Base-by-base conservation (phyloP, 2,888 invertebrate genomes). In the Hemithea aestivaria region DNA sequence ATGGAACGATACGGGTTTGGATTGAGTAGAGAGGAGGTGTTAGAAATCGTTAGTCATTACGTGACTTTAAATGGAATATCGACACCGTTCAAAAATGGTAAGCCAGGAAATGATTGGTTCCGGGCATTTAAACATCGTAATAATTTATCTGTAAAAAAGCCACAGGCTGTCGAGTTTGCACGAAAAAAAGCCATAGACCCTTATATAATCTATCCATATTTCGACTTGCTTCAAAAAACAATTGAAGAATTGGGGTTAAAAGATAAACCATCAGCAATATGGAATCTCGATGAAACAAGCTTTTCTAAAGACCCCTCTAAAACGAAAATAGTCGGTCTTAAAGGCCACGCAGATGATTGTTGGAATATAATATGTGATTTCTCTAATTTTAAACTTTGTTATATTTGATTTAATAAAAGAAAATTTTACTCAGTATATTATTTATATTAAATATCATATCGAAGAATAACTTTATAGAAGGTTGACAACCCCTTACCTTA, bases 1-100 rank as follows among this genome's bases (percentile, higher is more conserved):
- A 59, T 66, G 55, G 62, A 66, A 38, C 53, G 46, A 47, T 48
- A 56, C 42, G 71, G 65, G 6, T 68, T 63, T 45, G 69, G 67
- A 7, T 37, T 67, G 16, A 52, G 55, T n/a, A 51, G 56, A 48
- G 53, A 56, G 44, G 63, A 70, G 51, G 35, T 66, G 21, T 27
- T 64, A 29, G 47, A 62, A 27, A 28, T 54, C 11, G 65, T 70
- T 6, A 51, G 20, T 11, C 24, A 33, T 11, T 39, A 20, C 20
- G 29, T 39, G 41, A 0, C 35, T 25, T 65, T 66, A 35, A 44
- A 53, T 10, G 22, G 10, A 6, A 39, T 44, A 20, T n/a, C 10
- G 27, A 48, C 46, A 10, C 11, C 36, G 22, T 48, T 51, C 27
- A 51, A 51, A 48, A 35, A 53, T 35, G 48, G 42, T 9, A 44